These are phyloP conservation scores for Acrobasis repandana DNA, from an alignment of 2,888 invertebrate species.

Conservation along the genomic window DNA sequence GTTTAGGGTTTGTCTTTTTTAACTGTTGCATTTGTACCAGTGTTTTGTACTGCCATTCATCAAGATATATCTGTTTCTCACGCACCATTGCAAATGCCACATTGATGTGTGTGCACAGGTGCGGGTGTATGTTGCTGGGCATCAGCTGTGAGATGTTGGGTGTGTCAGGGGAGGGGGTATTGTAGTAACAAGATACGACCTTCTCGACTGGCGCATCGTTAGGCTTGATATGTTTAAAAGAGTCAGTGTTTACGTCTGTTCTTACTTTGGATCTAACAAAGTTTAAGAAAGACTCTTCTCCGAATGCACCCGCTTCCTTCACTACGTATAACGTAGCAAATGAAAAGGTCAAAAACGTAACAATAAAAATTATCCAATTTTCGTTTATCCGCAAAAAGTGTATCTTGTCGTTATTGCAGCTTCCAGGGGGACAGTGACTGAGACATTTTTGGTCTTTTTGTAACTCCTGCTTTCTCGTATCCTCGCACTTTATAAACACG, in stretches of 20 bases:
- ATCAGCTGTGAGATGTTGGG: conserved; percentile 52
- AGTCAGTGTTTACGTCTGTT: neutral
- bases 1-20: conserved; percentile 83
- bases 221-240: neutral
- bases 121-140: conserved; percentile 85
- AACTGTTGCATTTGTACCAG: conserved; percentile 74
- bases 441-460: neutral
- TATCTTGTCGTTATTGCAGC: neutral
- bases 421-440: neutral
- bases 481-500: neutral
- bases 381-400: neutral
- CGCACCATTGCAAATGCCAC: conserved; percentile 87
- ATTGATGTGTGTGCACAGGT: conserved; percentile 92
- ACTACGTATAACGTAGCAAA: neutral
- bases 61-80: conserved; percentile 84
- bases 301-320: neutral
- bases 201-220: conserved; percentile 25
- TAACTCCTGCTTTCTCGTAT: neutral
- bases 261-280: neutral
- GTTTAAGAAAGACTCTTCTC: neutral
- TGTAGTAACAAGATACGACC: conserved; percentile 87
- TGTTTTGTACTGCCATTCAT: conserved; percentile 57
- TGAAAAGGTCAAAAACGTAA: conserved; percentile 14
- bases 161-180: conserved; percentile 67
- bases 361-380: neutral